Percentiles rank a stretch among this genome's conserved stretches.
Conservation (phyloP, 2,797 vertebrate species). For the Chloroceryle inda region DNA sequence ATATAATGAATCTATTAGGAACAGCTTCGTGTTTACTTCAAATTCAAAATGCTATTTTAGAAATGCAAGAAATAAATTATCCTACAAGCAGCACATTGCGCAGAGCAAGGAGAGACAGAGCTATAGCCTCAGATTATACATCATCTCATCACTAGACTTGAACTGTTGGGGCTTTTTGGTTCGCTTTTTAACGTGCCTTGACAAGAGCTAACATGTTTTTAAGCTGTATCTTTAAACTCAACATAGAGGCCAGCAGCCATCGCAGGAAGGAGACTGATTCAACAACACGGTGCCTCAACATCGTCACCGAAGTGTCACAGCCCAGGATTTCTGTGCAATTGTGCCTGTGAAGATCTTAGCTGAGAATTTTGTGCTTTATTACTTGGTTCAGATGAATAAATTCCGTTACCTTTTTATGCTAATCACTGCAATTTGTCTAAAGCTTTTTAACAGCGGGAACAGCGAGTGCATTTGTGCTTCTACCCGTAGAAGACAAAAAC, state of each 20-base stretch:
- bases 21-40: neutral
- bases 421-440: neutral
- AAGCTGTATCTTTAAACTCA: neutral
- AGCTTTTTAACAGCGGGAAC: neutral
- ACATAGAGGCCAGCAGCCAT: neutral
- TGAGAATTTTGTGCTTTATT: neutral
- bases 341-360: neutral
- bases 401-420: neutral
- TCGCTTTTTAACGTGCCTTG: neutral
- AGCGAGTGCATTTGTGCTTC: neutral
- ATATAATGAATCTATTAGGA: neutral
- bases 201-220: neutral
- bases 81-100: neutral
- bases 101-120: neutral
- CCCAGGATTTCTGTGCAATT: neutral
- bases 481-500: neutral
- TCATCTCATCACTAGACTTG: neutral
- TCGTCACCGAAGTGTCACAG: neutral
- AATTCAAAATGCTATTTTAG: neutral
- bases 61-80: neutral
- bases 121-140: neutral
- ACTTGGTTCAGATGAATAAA: neutral
- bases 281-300: neutral
- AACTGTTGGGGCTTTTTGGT: neutral
- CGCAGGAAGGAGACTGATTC: neutral